A percentile compares a stretch with the other conserved stretches of the same genome.
Evolutionary conservation across 2,888 invertebrate genomes (phyloP).

Genomic region (Amphiduros pacificus): DNA sequence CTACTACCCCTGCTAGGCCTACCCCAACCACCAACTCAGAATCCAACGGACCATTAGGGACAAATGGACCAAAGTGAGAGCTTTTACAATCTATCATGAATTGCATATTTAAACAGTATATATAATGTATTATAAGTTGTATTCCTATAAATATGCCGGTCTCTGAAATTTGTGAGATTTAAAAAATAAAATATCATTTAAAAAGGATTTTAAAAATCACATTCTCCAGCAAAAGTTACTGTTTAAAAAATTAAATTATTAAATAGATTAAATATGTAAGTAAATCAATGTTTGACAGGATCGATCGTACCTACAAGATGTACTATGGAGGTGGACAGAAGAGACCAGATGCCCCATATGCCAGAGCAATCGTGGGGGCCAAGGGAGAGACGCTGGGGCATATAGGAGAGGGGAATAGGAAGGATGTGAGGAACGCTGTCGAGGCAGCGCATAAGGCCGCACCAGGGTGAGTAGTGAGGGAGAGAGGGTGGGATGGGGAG

Average conservation of each 20-base stretch:
- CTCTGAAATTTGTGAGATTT: background rate
- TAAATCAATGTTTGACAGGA: conserved; percentile 33
- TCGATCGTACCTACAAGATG: conserved; percentile 61
- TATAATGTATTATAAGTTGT: too few species aligned
- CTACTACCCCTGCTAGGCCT: conserved; percentile 39
- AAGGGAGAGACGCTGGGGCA: conserved; percentile 52
- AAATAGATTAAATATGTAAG: background rate
- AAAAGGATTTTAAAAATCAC: background rate
- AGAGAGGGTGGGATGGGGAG: too few species aligned
- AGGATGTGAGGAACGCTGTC: conserved; percentile 62
- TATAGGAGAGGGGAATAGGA: conserved; percentile 57
- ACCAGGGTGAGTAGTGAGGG: conserved; percentile 56
- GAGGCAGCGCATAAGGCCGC: conserved; percentile 63
- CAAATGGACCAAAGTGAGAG: too few species aligned
- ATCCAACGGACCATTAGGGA: too few species aligned
- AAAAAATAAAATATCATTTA: background rate
- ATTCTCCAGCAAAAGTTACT: background rate
- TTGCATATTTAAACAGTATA: too few species aligned
- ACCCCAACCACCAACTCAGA: conserved; percentile 26
- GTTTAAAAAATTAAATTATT: background rate
- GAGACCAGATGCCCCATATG: conserved; percentile 60
- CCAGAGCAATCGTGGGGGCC: conserved; percentile 47
- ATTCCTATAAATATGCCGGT: conserved; percentile 8
- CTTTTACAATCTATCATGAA: too few species aligned
- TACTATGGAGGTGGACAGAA: conserved; percentile 63